A percentile compares a stretch with the other conserved stretches of the same genome.
These are phyloP conservation scores for Chymomyza fuscimana DNA, from an alignment of 2,888 invertebrate species.

Conservation along the genomic window DNA sequence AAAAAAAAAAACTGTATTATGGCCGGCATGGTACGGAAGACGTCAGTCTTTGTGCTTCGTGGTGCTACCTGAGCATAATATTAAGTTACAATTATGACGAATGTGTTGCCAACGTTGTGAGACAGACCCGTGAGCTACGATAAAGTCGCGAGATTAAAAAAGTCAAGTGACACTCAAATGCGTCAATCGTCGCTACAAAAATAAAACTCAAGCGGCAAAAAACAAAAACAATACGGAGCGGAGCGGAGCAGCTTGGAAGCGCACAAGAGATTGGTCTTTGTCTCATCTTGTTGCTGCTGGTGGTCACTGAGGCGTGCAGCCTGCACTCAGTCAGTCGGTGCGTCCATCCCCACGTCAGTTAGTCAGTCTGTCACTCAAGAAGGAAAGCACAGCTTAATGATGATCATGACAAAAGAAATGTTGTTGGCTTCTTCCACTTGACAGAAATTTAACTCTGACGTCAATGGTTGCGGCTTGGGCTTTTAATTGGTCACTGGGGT, in stretches of 20 bases:
- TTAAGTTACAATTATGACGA: slow-evolving; percentile 60
- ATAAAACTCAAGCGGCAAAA: slow-evolving; percentile 15
- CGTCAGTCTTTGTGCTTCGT: slow-evolving; percentile 16
- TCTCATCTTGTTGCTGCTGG: slow-evolving; percentile 22
- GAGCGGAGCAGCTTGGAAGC: neutral
- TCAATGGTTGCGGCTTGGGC: slow-evolving; percentile 1
- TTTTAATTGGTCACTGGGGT: neutral
- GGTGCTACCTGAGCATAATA: slow-evolving; percentile 62
- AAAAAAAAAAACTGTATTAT: neutral
- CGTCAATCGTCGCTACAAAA: slow-evolving; percentile 57
- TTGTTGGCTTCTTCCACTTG: neutral
- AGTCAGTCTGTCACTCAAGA: neutral
- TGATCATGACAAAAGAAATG: neutral
- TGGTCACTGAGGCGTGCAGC: slow-evolving; percentile 50
- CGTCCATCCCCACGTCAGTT: neutral
- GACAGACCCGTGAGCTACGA: slow-evolving; percentile 53
- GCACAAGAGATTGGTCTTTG: neutral
- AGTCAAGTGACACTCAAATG: slow-evolving; percentile 70
- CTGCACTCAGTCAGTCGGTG: neutral
- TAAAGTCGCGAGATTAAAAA: slow-evolving; percentile 70
- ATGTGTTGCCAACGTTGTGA: slow-evolving; percentile 3
- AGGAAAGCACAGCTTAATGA: neutral
- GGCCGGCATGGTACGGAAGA: slow-evolving; percentile 36
- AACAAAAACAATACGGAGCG: neutral
- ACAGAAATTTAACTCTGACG: neutral